phyloP scores from a whole-genome alignment of 2,888 invertebrate species.

The Brachycybe producta region DNA sequence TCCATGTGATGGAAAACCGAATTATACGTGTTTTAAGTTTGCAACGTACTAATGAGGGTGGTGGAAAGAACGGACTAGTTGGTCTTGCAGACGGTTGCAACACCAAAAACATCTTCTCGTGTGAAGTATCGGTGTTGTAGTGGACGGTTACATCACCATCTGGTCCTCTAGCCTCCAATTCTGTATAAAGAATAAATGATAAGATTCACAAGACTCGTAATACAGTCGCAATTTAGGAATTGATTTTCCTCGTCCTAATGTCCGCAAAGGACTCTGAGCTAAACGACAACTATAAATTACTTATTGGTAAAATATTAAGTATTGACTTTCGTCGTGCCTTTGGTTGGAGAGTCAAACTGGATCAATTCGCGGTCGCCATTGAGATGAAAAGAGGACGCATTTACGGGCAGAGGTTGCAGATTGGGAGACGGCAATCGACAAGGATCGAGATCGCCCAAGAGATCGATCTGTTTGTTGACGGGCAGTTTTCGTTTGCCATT shows the following conservation, averaged over 20 bases:
- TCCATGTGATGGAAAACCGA: no score
- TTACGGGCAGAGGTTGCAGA: conserved; percentile 23
- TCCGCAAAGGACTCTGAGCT: no score
- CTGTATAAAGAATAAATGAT: no score
- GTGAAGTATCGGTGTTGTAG: background rate
- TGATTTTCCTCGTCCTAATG: no score
- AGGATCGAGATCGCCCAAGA: conserved; percentile 28
- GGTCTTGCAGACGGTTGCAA: background rate
- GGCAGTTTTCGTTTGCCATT: background rate
- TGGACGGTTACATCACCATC: no score
- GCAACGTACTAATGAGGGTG: conserved; percentile 9
- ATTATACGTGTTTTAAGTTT: background rate
- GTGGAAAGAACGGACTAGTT: conserved; percentile 5
- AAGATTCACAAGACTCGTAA: no score
- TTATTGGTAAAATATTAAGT: background rate
- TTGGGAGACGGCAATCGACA: conserved; percentile 30
- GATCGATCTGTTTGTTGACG: conserved; percentile 20
- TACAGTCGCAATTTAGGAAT: no score
- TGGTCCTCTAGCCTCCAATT: no score
- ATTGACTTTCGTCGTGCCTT: conserved; percentile 1
- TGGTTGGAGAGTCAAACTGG: conserved; percentile 3
- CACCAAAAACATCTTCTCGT: background rate
- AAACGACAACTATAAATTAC: no score
- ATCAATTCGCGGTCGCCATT: no score
- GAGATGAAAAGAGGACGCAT: no score